Evolutionary conservation across 1,140 invertebrate genomes (phyloP).

Genomic region (Trichonephila inaurata): DNA sequence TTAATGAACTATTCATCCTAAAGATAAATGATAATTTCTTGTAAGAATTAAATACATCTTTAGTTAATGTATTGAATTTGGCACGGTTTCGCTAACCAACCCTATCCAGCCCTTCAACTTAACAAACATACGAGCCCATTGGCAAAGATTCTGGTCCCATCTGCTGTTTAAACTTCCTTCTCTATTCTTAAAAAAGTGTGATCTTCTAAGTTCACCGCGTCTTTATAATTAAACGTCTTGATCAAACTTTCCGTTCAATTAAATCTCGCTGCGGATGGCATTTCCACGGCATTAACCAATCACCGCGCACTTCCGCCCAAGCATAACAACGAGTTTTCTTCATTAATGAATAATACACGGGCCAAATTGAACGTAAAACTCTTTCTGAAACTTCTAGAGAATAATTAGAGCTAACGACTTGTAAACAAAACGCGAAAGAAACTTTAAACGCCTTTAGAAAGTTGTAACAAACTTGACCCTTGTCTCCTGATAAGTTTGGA

Average conservation of each 20-base stretch:
- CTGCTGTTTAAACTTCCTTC: constrained; percentile 32
- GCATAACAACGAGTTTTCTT: constrained; percentile 76
- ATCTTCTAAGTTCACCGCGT: constrained; percentile 55
- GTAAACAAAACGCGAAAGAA: constrained; percentile 74
- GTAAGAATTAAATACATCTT: background rate
- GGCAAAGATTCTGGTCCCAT: background rate
- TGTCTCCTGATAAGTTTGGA: constrained; percentile 21
- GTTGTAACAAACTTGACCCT: constrained; percentile 63
- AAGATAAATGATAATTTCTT: background rate
- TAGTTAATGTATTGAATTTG: background rate
- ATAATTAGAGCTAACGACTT: constrained; percentile 76
- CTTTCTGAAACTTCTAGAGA: constrained; percentile 68
- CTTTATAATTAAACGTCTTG: constrained; percentile 75
- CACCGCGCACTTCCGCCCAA: constrained; percentile 60
- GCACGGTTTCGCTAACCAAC: background rate
- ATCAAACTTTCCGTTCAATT: constrained; percentile 75
- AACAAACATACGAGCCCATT: background rate
- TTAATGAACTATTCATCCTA: background rate
- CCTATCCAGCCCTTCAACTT: background rate
- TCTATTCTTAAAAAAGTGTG: constrained; percentile 44
- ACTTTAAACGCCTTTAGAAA: constrained; percentile 64
- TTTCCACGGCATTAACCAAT: constrained; percentile 74
- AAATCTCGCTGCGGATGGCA: constrained; percentile 72
- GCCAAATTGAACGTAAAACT: constrained; percentile 76
- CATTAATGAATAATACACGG: constrained; percentile 76